Evolutionary conservation across 2,797 vertebrate species (phyloP).

Genomic region (Rhinella marina): DNA sequence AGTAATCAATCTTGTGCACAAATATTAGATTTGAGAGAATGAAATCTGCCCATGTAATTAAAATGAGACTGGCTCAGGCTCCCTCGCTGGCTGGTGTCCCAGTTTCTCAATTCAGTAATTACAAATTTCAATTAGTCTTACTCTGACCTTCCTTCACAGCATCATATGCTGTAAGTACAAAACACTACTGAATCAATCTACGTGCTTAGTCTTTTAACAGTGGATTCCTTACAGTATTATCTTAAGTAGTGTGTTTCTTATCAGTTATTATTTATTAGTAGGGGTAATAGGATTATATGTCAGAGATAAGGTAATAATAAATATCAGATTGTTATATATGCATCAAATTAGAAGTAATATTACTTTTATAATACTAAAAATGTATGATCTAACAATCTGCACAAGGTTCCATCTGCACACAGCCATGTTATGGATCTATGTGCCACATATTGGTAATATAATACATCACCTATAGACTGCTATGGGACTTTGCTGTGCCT

Average conservation of each 20-base stretch:
- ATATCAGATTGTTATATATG: too few species aligned
- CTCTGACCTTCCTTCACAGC: slow-evolving; percentile 49
- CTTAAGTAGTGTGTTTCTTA: neutral
- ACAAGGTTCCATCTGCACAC: too few species aligned
- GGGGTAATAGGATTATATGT: neutral
- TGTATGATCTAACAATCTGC: too few species aligned
- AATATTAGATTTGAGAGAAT: slow-evolving; percentile 42
- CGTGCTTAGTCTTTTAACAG: neutral
- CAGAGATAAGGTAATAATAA: neutral
- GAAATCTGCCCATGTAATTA: slow-evolving; percentile 59
- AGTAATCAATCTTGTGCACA: slow-evolving; percentile 46
- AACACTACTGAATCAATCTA: slow-evolving; percentile 1
- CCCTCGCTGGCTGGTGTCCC: slow-evolving; percentile 45
- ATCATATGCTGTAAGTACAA: slow-evolving; percentile 4
- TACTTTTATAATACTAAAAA: too few species aligned
- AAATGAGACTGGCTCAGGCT: slow-evolving; percentile 50
- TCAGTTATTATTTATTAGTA: neutral
- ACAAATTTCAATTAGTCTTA: slow-evolving; percentile 54
- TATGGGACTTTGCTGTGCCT: too few species aligned
- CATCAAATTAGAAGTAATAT: too few species aligned
- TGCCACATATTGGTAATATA: too few species aligned
- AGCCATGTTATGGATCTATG: neutral
- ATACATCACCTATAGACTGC: too few species aligned
- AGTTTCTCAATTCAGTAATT: slow-evolving; percentile 53
- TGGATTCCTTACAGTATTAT: too few species aligned